Percentiles rank a stretch among this genome's conserved stretches.
These are phyloP conservation scores for Lithophane semibrunnea DNA, from an alignment of 2,888 invertebrate genomes.

Conservation along the genomic window DNA sequence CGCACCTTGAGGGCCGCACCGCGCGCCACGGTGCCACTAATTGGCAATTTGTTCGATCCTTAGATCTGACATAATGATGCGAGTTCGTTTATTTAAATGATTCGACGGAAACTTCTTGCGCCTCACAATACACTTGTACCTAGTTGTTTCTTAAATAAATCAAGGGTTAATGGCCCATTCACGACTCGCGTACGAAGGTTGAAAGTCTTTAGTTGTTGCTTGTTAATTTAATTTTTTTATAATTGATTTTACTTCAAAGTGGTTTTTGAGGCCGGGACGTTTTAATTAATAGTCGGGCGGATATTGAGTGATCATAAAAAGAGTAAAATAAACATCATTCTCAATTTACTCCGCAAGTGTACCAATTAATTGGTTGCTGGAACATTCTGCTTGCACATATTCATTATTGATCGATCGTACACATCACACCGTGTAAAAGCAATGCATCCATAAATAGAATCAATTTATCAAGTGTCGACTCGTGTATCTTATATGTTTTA, in stretches of 20 bases:
- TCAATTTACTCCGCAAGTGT: conserved; percentile 59
- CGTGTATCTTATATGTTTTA: conserved; percentile 56
- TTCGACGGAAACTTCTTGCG: conserved; percentile 87
- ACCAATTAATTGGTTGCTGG: conserved; percentile 59
- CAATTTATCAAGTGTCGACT: conserved; percentile 63
- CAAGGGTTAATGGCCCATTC: conserved; percentile 77
- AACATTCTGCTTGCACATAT: conserved; percentile 60
- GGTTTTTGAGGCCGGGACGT: conserved; percentile 45
- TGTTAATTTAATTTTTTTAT: conserved; percentile 62
- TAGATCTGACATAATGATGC: conserved; percentile 90
- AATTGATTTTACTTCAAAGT: conserved; percentile 55
- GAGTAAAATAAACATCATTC: conserved; percentile 54
- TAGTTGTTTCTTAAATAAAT: conserved; percentile 75
- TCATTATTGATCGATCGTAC: conserved; percentile 63
- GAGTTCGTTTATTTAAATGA: conserved; percentile 90
- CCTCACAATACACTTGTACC: conserved; percentile 72
- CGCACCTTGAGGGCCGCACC: conserved; percentile 75
- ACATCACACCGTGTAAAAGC: conserved; percentile 55
- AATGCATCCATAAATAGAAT: conserved; percentile 63
- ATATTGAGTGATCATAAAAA: conserved; percentile 47
- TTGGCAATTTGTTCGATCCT: conserved; percentile 90
- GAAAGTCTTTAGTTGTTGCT: conserved; percentile 67
- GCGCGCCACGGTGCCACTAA: conserved; percentile 86
- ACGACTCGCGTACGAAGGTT: conserved; percentile 68
- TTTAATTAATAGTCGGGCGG: conserved; percentile 46